A percentile compares a stretch with the other conserved stretches of the same genome.
Conservation (phyloP, 2,113 vertebrate genomes). For the Oncorhynchus masou region DNA sequence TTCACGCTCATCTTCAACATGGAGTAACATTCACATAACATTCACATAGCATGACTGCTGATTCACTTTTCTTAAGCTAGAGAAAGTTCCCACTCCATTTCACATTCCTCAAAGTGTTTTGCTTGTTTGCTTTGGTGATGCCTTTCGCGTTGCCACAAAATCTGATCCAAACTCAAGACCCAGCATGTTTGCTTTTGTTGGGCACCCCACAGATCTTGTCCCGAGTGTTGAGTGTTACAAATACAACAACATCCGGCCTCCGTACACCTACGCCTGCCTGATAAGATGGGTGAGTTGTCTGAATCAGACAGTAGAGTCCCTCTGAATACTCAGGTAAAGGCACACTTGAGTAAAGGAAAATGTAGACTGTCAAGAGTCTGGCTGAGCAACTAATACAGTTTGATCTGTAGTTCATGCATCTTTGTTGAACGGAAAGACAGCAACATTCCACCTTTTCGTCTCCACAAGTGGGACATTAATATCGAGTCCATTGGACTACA, state of each 20-base stretch:
- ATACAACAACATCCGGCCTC: slow-evolving; percentile 82
- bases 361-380: too few relatives aligned
- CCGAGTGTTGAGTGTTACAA: slow-evolving; percentile 81
- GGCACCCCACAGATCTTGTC: slow-evolving; percentile 68
- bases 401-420: slow-evolving; percentile 59
- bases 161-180: not conserved
- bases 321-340: not conserved
- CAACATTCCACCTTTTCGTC: too few relatives aligned
- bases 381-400: slow-evolving; percentile 35
- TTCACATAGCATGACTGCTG: not conserved
- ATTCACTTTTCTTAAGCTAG: not conserved
- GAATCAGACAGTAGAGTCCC: not conserved
- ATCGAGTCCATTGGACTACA: too few relatives aligned
- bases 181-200: not conserved
- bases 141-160: not conserved
- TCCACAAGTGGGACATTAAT: too few relatives aligned
- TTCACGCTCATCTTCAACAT: slow-evolving; percentile 10
- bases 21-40: not conserved
- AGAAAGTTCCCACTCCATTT: not conserved
- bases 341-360: too few relatives aligned
- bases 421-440: too few relatives aligned
- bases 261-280: slow-evolving; percentile 84
- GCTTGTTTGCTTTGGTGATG: not conserved
- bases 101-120: not conserved
- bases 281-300: slow-evolving; percentile 83